Conservation (phyloP, 2,113 vertebrate genomes). For the Sprattus sprattus region DNA sequence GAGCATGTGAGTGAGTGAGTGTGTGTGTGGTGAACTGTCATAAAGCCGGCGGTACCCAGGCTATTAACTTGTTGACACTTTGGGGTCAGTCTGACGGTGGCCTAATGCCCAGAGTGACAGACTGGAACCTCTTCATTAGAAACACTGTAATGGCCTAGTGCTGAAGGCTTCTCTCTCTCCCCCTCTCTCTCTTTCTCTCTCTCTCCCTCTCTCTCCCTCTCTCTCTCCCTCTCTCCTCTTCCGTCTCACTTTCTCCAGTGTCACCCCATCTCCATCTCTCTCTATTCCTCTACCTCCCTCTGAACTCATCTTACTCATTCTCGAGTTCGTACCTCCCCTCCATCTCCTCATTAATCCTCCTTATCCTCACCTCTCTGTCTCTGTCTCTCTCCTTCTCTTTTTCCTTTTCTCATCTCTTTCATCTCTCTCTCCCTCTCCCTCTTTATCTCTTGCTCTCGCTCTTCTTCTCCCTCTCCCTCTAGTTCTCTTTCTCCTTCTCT, state of each 20-base stretch:
- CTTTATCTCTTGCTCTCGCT: neutral
- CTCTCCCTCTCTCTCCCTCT: conserved; percentile 33
- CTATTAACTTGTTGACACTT: conserved; percentile 83
- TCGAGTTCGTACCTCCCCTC: neutral
- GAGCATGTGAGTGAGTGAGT: conserved; percentile 51
- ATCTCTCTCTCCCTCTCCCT: conserved; percentile 30
- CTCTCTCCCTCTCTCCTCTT: conserved; percentile 37
- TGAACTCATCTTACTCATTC: conserved; percentile 5
- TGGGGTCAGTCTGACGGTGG: conserved; percentile 76
- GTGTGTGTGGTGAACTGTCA: conserved; percentile 62
- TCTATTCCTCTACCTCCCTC: conserved; percentile 12
- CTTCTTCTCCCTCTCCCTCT: too few relatives aligned
- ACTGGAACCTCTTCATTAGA: conserved; percentile 82
- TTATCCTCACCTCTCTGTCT: conserved; percentile 38
- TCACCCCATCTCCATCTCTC: conserved; percentile 13
- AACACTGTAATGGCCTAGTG: conserved; percentile 71
- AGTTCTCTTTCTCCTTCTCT: conserved; percentile 38
- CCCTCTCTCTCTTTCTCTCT: conserved; percentile 48
- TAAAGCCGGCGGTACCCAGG: conserved; percentile 69
- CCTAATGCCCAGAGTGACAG: conserved; percentile 77
- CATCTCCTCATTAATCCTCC: conserved; percentile 20
- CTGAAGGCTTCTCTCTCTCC: conserved; percentile 63
- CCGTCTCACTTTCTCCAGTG: conserved; percentile 47
- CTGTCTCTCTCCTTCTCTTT: neutral
- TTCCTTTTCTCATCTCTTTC: conserved; percentile 26